Conservation (phyloP, 2,797 vertebrate genomes). For the Sebastes flavidus region DNA sequence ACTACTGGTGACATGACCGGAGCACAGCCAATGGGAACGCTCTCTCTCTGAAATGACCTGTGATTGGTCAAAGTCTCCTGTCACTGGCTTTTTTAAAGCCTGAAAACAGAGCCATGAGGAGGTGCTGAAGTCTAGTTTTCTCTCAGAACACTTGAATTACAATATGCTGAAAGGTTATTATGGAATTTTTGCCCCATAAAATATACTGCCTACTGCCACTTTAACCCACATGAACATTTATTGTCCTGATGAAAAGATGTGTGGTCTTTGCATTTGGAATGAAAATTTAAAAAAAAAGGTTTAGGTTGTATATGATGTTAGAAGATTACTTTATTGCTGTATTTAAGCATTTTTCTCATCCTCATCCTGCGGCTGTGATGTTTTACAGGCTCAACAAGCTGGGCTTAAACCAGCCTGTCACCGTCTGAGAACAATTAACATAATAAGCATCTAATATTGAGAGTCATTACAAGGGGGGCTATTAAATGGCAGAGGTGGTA, state of each 20-base stretch:
- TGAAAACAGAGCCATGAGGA: no score
- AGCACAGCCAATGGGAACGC: no score
- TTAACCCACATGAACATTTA: not conserved
- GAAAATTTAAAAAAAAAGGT: not conserved
- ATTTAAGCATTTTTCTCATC: not conserved
- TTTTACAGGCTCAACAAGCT: constrained; percentile 63
- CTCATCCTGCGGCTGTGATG: constrained; percentile 38
- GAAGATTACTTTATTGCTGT: not conserved
- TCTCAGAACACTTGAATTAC: no score
- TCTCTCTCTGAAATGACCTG: no score
- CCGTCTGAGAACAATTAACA: constrained; percentile 77
- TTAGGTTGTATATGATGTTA: not conserved
- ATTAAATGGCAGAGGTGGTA: constrained; percentile 75
- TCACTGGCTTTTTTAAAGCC: no score
- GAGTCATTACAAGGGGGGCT: constrained; percentile 69
- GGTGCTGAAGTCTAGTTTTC: no score
- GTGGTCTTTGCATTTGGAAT: constrained; percentile 7
- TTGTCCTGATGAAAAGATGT: not conserved
- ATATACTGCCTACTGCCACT: no score
- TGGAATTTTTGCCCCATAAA: no score
- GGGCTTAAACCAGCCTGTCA: constrained; percentile 60
- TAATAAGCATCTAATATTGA: constrained; percentile 77
- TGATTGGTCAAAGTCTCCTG: no score
- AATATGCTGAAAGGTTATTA: no score
- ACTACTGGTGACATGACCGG: no score